These are phyloP conservation scores for Cecropterus lyciades DNA, from an alignment of 1,140 invertebrate species.

Conservation along the genomic window DNA sequence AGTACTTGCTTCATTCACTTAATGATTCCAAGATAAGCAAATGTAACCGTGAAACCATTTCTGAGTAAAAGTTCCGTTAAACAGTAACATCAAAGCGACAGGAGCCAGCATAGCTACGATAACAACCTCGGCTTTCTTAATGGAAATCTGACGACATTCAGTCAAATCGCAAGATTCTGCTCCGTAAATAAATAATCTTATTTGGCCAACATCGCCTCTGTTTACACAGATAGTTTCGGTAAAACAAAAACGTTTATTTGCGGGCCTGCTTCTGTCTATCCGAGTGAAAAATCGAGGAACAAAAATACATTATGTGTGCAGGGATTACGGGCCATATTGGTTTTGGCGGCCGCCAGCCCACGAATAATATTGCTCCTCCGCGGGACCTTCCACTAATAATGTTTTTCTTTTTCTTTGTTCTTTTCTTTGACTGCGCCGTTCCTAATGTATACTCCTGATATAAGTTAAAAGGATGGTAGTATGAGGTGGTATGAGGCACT, in stretches of 20 bases:
- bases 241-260: conserved; percentile 31
- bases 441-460: conserved; percentile 9
- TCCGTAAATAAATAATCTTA: conserved; percentile 33
- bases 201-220: conserved; percentile 19
- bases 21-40: too few species aligned
- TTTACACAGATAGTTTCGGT: conserved; percentile 23
- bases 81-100: neutral
- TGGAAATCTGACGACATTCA: conserved; percentile 35
- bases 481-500: neutral
- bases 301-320: conserved; percentile 32
- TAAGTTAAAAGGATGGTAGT: neutral
- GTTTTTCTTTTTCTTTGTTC: conserved; percentile 20
- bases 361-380: conserved; percentile 24
- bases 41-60: too few species aligned
- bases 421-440: conserved; percentile 11
- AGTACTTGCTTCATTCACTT: too few species aligned
- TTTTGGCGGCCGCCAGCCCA: conserved; percentile 20
- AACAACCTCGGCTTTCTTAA: conserved; percentile 21
- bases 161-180: conserved; percentile 15
- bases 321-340: conserved; percentile 30
- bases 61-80: neutral
- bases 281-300: conserved; percentile 32
- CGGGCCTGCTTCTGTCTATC: conserved; percentile 1
- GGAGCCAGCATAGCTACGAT: conserved; percentile 4
- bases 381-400: conserved; percentile 21